Evolutionary conservation across 35 echinoderm and acorn worm species (phyloP), one percentile per base, ranked within the genome.

Genomic region (Holothuria glaberrima): DNA sequence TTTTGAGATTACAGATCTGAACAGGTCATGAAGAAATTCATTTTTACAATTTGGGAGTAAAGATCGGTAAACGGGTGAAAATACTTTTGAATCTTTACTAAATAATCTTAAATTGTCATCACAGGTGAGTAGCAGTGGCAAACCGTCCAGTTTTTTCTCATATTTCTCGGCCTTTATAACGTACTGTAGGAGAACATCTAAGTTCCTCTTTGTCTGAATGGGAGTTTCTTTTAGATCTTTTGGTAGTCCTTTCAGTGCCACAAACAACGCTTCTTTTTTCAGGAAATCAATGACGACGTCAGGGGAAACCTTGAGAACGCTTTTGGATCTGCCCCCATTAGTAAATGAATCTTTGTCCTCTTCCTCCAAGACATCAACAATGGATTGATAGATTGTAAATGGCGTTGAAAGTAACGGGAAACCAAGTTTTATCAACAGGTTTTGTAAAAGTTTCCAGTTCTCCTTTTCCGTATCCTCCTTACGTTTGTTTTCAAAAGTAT

Each of bases 81-180:
- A 94, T 7, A 86, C 82, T 25, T 34, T 82, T 1, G 64, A 26
- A 45, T 13, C 27, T 52, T 19, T 46, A 27, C 48, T 75, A 20
- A 94, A 94, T 29, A 2, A 25, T 61, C 80, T 21, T 21, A 94
- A 54, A 0, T 17, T 34, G 1, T 12, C 25, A 78, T 94, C 92
- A 68, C 79, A 58, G 9, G 92, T 94, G 1, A 94, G 61, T 4
- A 94, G 88, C 35, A 94, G 26, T 35, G 92, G 92, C 9, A 87
- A 12, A n/a, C 69, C 72, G 46, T 94, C 50, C 54, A 94, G 58
- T 44, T 67, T 58, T 18, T 59, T 41, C 28, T 60, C 1, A 33
- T 78, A 90, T 7, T 75, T 30, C 12, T 26, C 26, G 13, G 20
- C 19, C 46, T 80, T 78, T 27, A 70, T 86, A 28, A 90, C 58